Evolutionary conservation across 37 sponge, comb jelly and placozoan genomes (phyloP).

Genomic region (Hexactinellida sp.): DNA sequence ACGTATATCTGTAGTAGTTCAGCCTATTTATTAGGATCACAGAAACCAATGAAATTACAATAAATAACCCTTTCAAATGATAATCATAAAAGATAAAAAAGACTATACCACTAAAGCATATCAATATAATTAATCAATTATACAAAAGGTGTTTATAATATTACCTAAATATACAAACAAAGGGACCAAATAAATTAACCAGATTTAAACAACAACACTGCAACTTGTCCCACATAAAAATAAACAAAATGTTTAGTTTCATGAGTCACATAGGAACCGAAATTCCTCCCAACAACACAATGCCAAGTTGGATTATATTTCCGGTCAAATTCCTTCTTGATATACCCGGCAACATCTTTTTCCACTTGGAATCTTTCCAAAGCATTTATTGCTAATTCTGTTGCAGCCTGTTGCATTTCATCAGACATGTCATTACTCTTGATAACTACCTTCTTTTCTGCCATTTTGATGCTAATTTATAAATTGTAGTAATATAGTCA

Average conservation of each 20-base stretch:
- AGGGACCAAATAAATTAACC: slow-evolving; percentile 50
- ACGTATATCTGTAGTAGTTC: no score
- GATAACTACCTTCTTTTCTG: slow-evolving; percentile 85
- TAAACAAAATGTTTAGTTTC: slow-evolving; percentile 99
- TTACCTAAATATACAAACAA: not conserved
- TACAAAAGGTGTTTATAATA: no score
- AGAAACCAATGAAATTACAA: no score
- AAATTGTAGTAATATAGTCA: no score
- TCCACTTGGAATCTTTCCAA: slow-evolving; percentile 97
- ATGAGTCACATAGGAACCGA: slow-evolving; percentile 99
- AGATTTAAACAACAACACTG: slow-evolving; percentile 95
- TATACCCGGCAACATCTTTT: slow-evolving; percentile 96
- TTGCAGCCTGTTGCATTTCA: slow-evolving; percentile 96
- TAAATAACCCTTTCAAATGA: no score
- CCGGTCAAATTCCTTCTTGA: slow-evolving; percentile 99
- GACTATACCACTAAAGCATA: no score
- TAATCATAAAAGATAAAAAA: no score
- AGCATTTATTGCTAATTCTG: slow-evolving; percentile 61
- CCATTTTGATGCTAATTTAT: no score
- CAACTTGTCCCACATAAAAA: slow-evolving; percentile 98
- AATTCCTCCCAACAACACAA: slow-evolving; percentile 97
- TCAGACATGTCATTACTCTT: slow-evolving; percentile 99
- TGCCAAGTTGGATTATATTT: slow-evolving; percentile 99
- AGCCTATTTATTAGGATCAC: no score
- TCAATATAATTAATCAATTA: no score